These are phyloP conservation scores for Villa cingulata DNA, from an alignment of 2,888 invertebrate species.

Conservation along the genomic window DNA sequence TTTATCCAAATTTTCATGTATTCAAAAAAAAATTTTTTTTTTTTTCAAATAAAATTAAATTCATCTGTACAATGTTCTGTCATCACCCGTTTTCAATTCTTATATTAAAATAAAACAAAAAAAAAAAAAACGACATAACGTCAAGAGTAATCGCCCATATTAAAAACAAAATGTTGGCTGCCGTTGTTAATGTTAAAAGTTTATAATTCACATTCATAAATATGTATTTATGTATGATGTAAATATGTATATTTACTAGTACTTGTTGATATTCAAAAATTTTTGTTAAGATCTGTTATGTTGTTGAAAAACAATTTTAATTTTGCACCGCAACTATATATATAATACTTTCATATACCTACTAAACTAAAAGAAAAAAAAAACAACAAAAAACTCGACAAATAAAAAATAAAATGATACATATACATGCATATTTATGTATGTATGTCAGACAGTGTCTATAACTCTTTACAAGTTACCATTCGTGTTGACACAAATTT, in stretches of 20 bases:
- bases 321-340: not conserved
- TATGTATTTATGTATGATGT: too few species aligned
- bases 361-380: too few species aligned
- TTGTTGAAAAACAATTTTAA: not conserved
- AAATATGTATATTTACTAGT: not conserved
- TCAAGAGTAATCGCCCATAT: not conserved
- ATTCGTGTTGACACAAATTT: slow-evolving; percentile 6
- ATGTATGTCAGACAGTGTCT: not conserved
- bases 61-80: not conserved
- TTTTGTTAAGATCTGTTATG: too few species aligned
- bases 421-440: not conserved
- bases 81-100: not conserved
- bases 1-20: not conserved
- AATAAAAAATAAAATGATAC: too few species aligned
- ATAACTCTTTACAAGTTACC: slow-evolving; percentile 1
- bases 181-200: not conserved
- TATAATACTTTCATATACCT: too few species aligned
- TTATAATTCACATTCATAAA: too few species aligned
- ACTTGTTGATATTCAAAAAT: not conserved
- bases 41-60: too few species aligned
- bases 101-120: too few species aligned
- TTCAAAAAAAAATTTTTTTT: not conserved
- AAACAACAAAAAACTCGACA: too few species aligned
- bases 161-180: not conserved
- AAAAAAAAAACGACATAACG: not conserved